Evolutionary conservation across 2,113 vertebrate species (phyloP), one percentile per base, ranked within the genome.

Genomic region (Misgurnus mizolepis): DNA sequence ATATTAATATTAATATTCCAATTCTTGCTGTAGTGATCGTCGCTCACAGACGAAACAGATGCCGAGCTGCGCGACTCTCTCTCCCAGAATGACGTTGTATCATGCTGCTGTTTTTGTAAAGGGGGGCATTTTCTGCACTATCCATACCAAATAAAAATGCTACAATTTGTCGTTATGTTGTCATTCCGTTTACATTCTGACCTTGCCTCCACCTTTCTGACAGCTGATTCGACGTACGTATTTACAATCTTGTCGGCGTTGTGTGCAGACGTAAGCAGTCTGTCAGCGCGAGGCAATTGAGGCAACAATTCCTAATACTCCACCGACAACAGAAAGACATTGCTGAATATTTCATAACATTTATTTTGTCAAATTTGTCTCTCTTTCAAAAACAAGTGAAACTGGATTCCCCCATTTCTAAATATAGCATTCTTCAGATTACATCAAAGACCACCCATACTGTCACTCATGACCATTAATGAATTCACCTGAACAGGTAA

Each of bases 1-100:
- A 82, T 86, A 91, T 91, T 87, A 84, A 91, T 90, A 89, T 89
- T 87, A 88, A 89, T 87, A 87, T 80, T 83, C 85, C 55, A 85
- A 82, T 87, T 90, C 87, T 84, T 85, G 43, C 71, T 82, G 78
- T 82, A 80, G 78, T 78, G 81, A 83, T 78, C 83, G 83, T 77
- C 67, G 84, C 85, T 82, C 83, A 83, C 79, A 86, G 4, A 66
- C 62, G 27, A 71, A 66, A 55, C 67, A 81, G 78, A 64, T 60
- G 56, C 72, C 76, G 73, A 5, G 80, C 83, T 86, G 86, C 78
- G 78, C 82, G 79, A 41, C 71, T 39, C 72, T 61, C 80, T 77
- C 67, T 70, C 55, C 55, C 47, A 43, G 71, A 68, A 73, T 79
- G 80, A 78, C 61, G 81, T 82, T 84, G 50, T 67, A 45, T 78